Evolutionary conservation across 2,888 invertebrate genomes (phyloP).

Genomic region (Pterostichus niger): DNA sequence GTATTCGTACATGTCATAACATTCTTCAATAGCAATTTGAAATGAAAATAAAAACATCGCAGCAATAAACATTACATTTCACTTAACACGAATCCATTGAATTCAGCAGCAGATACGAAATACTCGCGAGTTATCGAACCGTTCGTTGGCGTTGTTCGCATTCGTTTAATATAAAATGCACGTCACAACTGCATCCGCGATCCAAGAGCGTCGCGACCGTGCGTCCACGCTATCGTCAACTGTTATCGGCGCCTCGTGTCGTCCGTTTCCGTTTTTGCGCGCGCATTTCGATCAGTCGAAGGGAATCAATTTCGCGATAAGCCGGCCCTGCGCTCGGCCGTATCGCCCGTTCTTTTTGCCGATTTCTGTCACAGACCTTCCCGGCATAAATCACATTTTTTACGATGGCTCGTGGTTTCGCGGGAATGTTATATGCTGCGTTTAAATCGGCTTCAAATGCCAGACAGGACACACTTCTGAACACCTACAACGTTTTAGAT

Average conservation of each 20-base stretch:
- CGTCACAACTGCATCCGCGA: constrained; percentile 41
- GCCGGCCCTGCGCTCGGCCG: constrained; percentile 42
- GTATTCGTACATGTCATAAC: constrained; percentile 9
- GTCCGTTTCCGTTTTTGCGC: constrained; percentile 59
- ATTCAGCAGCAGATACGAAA: constrained; percentile 8
- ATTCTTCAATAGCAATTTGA: background rate
- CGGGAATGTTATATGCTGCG: constrained; percentile 28
- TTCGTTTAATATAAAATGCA: constrained; percentile 53
- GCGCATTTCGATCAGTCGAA: constrained; percentile 46
- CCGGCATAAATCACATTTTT: constrained; percentile 67
- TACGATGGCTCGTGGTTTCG: constrained; percentile 50
- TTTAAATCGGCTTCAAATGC: constrained; percentile 32
- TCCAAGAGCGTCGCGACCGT: constrained; percentile 27
- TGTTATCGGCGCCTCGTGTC: constrained; percentile 42
- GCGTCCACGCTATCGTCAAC: constrained; percentile 38
- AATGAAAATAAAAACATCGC: constrained; percentile 10
- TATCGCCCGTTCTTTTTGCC: constrained; percentile 62
- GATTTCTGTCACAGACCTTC: constrained; percentile 62
- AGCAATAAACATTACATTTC: constrained; percentile 48
- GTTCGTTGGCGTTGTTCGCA: background rate
- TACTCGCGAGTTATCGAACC: constrained; percentile 14
- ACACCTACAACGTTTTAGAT: constrained; percentile 9
- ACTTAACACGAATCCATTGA: constrained; percentile 48
- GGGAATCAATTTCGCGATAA: constrained; percentile 62
- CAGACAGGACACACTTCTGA: background rate